These are phyloP conservation scores for Heterotilapia buettikoferi DNA, from an alignment of 2,113 vertebrate species.

Conservation along the genomic window DNA sequence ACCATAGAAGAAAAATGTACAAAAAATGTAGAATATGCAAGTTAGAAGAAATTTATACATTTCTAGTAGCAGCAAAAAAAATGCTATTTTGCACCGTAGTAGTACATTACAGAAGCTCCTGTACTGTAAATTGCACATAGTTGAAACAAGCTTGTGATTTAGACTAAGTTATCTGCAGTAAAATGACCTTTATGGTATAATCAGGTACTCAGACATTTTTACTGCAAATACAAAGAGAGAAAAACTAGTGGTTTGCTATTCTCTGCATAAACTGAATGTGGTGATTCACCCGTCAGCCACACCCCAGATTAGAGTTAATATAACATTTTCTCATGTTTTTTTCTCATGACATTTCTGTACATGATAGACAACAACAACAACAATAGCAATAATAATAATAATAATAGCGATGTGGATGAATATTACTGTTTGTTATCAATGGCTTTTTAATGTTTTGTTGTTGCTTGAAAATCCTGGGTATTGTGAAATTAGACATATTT, in stretches of 20 bases:
- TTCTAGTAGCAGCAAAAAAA: not conserved
- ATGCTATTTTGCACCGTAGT: rapidly evolving
- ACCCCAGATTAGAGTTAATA: not conserved
- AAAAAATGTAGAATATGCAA: not conserved
- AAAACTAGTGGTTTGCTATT: not conserved
- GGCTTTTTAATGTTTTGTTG: not conserved
- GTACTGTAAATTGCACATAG: not conserved
- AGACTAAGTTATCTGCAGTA: not conserved
- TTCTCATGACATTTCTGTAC: not conserved
- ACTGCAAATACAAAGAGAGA: not conserved
- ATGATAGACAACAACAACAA: not conserved
- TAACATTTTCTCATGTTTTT: not conserved
- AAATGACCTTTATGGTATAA: not conserved
- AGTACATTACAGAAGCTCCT: not conserved
- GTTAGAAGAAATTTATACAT: not conserved
- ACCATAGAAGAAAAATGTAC: not conserved
- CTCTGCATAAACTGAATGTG: not conserved
- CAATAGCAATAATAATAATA: not conserved
- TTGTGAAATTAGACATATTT: not conserved
- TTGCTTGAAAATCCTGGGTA: not conserved
- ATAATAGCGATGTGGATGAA: not conserved
- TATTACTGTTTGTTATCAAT: not conserved
- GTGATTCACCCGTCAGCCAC: not conserved
- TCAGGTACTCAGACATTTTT: not conserved
- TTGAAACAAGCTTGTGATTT: not conserved